Conservation (phyloP, 2,888 invertebrate species). For the Linyphia triangularis region DNA sequence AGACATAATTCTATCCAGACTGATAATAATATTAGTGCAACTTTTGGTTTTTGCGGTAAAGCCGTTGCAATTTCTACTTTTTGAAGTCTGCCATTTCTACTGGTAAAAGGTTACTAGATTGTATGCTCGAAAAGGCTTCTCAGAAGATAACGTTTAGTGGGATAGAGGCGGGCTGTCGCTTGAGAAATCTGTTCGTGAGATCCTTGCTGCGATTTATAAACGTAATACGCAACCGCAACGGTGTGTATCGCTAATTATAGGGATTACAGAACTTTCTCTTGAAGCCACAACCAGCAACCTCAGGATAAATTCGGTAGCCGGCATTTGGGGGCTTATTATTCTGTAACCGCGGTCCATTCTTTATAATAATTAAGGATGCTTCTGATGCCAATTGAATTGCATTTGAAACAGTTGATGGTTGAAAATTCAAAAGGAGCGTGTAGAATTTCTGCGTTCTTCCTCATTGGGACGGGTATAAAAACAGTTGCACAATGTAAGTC, state of each 20-base stretch:
- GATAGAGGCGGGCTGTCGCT: not conserved
- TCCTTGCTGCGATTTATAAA: not conserved
- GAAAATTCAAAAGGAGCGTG: too few relatives aligned
- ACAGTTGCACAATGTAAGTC: too few relatives aligned
- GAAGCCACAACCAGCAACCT: not conserved
- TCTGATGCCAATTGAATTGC: too few relatives aligned
- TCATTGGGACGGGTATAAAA: too few relatives aligned
- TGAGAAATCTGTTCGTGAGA: not conserved
- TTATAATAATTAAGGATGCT: not conserved
- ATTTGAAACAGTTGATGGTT: too few relatives aligned
- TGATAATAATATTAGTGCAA: too few relatives aligned
- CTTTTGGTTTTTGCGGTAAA: too few relatives aligned
- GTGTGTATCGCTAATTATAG: conserved; percentile 3
- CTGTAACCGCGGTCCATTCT: not conserved
- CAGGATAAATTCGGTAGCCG: not conserved
- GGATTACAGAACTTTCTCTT: not conserved
- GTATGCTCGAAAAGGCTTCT: not conserved
- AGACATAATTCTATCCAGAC: too few relatives aligned
- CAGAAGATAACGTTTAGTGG: not conserved
- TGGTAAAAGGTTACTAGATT: not conserved
- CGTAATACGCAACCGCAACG: not conserved
- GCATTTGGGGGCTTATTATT: not conserved
- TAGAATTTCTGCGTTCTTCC: too few relatives aligned
- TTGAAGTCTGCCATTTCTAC: not conserved
- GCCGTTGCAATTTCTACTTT: too few relatives aligned